Evolutionary conservation across 2,797 vertebrate species (phyloP), one percentile per base, ranked within the genome.

Genomic region (Rachycentron canadum): DNA sequence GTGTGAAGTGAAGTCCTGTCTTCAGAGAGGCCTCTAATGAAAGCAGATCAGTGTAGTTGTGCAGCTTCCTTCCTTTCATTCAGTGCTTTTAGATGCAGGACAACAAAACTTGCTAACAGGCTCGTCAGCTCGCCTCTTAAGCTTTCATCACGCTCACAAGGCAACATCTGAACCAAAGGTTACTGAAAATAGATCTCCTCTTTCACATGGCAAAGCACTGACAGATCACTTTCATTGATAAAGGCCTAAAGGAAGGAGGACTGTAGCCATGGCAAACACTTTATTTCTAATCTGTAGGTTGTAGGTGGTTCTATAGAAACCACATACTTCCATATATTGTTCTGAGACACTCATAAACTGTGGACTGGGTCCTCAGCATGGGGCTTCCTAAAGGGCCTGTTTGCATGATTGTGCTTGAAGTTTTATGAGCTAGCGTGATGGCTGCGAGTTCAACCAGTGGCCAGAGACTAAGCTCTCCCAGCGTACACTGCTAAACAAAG

Each of bases 241-340:
- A 81, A 83, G 53, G 17, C 50, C 61, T 55, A 2, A 73, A 68
- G 70, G 65, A 83, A 82, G 69, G 66, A 55, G 32, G 11, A 26
- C 23, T 66, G 73, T 28, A 62, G 34, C 25, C 76, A 53, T 58
- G 64, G 49, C 68, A 59, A 78, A 70, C 70, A 56, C 76, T 74
- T 61, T 8, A 73, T 70, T 79, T 77, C 73, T 79, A 87, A 86
- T 88, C 79, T 83, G 45, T 28, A 64, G 61, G 53, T 45, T 55
- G 43, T 78, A 60, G 59, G 73, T 62, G 50, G 30, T 64, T 53
- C 70, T 81, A 47, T 63, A 76, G 71, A 50, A 76, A 66, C 66
- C 69, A 43, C 67, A 75, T 62, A 69, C 85, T 90, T 93, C 91
- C 88, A 45, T 73, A 81, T 78, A 92, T 91, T 93, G 88, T 90